Percentiles rank a stretch among this genome's conserved stretches.
These are phyloP conservation scores for Tetrapedia diversipes DNA, from an alignment of 2,888 invertebrate species.

Conservation along the genomic window DNA sequence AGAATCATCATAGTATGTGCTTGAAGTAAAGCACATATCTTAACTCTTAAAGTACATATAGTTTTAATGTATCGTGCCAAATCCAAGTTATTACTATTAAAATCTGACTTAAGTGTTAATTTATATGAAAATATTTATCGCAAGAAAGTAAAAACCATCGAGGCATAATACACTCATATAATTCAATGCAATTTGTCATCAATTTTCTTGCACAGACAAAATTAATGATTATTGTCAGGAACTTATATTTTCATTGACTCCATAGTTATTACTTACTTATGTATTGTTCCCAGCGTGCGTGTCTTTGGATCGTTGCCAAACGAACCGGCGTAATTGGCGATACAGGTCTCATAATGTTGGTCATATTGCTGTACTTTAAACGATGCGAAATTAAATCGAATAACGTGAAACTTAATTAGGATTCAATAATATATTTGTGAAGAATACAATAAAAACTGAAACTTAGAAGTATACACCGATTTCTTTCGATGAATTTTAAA, in stretches of 20 bases:
- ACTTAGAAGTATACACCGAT: background rate
- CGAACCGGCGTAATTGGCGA: conserved; percentile 74
- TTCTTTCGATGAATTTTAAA: background rate
- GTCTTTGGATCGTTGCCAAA: conserved; percentile 76
- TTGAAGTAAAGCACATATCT: background rate
- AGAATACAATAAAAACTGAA: background rate
- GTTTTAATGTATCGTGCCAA: background rate
- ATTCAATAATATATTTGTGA: background rate
- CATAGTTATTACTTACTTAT: conserved; percentile 76
- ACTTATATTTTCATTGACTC: background rate
- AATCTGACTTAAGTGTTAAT: background rate
- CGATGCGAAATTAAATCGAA: conserved; percentile 22
- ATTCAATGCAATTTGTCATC: background rate
- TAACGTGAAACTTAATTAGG: background rate
- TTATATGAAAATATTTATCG: background rate
- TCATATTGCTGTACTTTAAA: conserved; percentile 62
- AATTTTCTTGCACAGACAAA: background rate
- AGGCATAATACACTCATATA: background rate
- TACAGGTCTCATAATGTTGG: conserved; percentile 70
- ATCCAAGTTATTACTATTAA: background rate
- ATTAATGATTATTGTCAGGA: background rate
- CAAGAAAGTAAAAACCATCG: background rate
- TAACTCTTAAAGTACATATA: no score
- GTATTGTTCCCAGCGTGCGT: conserved; percentile 77
- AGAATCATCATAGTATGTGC: background rate